phyloP scores from a whole-genome alignment of 2,888 invertebrate genomes.

The Dynastes grantii region DNA sequence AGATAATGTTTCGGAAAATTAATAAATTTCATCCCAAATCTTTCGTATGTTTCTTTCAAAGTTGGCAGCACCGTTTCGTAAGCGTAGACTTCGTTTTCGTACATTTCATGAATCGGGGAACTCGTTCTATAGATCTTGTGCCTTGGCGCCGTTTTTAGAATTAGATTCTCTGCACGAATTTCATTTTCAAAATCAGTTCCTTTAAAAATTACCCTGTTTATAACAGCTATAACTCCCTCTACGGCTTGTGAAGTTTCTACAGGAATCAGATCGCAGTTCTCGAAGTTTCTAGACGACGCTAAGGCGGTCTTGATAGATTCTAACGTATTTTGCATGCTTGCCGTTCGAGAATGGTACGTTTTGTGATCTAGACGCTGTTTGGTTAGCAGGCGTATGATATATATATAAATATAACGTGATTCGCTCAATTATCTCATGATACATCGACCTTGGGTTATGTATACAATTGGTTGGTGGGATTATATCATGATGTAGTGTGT shows the following conservation, averaged over 20 bases:
- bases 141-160: conserved; percentile 59
- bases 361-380: too few relatives aligned
- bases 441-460: too few relatives aligned
- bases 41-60: conserved; percentile 53
- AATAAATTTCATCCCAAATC: conserved; percentile 50
- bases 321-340: not conserved
- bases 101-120: conserved; percentile 56
- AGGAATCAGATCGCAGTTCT: conserved; percentile 5
- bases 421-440: too few relatives aligned
- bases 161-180: conserved; percentile 52
- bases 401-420: too few relatives aligned
- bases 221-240: conserved; percentile 34
- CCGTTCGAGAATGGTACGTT: too few relatives aligned
- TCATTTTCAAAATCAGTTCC: conserved; percentile 47
- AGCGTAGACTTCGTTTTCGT: conserved; percentile 59
- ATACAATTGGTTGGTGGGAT: too few relatives aligned
- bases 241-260: conserved; percentile 23
- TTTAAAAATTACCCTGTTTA: conserved; percentile 45
- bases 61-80: conserved; percentile 58
- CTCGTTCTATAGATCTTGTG: conserved; percentile 55
- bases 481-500: too few relatives aligned
- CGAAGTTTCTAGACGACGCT: conserved; percentile 17
- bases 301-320: not conserved
- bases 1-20: conserved; percentile 54
- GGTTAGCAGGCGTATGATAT: too few relatives aligned